Percentiles rank a stretch among this genome's conserved stretches.
phyloP scores from a whole-genome alignment of 2,888 invertebrate genomes.

The Ennomos quercinarius region DNA sequence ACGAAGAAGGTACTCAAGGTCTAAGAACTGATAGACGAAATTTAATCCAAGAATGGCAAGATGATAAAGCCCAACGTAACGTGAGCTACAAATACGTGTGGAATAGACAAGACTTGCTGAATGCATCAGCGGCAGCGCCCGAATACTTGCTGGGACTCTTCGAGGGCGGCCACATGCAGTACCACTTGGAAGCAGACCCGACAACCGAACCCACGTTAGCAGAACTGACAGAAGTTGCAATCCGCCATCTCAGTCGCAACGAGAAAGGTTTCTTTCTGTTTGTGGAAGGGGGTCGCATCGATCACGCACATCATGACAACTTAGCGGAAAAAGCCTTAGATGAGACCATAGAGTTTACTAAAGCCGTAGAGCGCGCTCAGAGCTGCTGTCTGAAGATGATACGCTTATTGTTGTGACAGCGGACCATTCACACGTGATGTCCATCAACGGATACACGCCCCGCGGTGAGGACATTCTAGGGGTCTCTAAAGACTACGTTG shows the following conservation, averaged over 20 bases:
- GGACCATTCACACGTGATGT: slow-evolving; percentile 91
- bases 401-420: slow-evolving; percentile 92
- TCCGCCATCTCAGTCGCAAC: slow-evolving; percentile 87
- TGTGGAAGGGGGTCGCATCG: slow-evolving; percentile 89
- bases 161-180: slow-evolving; percentile 87
- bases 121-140: slow-evolving; percentile 73
- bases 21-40: slow-evolving; percentile 85
- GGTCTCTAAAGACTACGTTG: slow-evolving; percentile 62
- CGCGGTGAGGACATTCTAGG: slow-evolving; percentile 76
- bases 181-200: slow-evolving; percentile 84
- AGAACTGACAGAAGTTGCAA: slow-evolving; percentile 85
- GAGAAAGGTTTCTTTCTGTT: slow-evolving; percentile 91
- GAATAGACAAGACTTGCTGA: slow-evolving; percentile 85
- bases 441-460: slow-evolving; percentile 88
- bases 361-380: slow-evolving; percentile 83
- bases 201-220: slow-evolving; percentile 75
- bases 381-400: slow-evolving; percentile 80
- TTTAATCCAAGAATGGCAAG: slow-evolving; percentile 88
- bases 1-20: slow-evolving; percentile 79
- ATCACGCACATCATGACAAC: slow-evolving; percentile 88
- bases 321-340: slow-evolving; percentile 86
- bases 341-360: slow-evolving; percentile 88
- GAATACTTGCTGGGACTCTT: slow-evolving; percentile 88
- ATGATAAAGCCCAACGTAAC: slow-evolving; percentile 66
- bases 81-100: slow-evolving; percentile 81